Evolutionary conservation across 2,113 vertebrate species (phyloP), one percentile per base, ranked within the genome.

Genomic region (Actinemys pallida): DNA sequence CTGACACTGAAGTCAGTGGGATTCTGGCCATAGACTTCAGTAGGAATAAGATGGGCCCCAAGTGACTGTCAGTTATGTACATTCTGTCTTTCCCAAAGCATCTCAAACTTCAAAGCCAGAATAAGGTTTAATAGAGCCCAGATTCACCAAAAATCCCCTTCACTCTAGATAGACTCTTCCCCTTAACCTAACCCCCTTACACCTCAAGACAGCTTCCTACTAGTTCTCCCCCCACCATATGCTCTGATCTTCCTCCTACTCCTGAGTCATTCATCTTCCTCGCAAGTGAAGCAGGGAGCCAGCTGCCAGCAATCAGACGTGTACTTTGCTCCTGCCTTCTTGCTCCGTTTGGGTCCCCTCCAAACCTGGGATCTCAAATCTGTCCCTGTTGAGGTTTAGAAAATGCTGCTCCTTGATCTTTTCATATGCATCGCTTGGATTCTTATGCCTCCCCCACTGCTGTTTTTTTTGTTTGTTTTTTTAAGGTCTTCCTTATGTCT

Each of bases 341-440:
- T 88, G 76, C 88, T 80, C 45, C 6, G 2, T 59, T 81, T 90
- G 81, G 5, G 83, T 88, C 72, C 49, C 62, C 84, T 92, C 94
- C 86, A 78, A 96, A 88, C 85, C 14, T 17, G 31, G 56, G 83
- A 0, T 53, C 89, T 76, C 87, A 84, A 7, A 76, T 93, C 92
- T 95, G 90, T 86, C 94, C 93, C 95, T 83, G 87, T 87, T 88
- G 89, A 27, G 83, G 86, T 52, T 92, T 95, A 42, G 86, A 92
- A 96, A 91, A 90, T 90, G 96, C 92, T 93, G 90, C 50, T 88
- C 96, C 96, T 97, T 97, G 96, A 97, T 97, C 95, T 96, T 95
- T 96, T 97, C 96, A 95, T 91, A 97, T 96, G 96, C 93, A 83
- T 94, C 62, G 85, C 42, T n/a, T 13, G 90, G 47, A 81, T 29